Percentiles rank a stretch among this genome's conserved stretches.
These are phyloP conservation scores for Lasioglossum leucozonium DNA, from an alignment of 2,888 invertebrate species.

Conservation along the genomic window DNA sequence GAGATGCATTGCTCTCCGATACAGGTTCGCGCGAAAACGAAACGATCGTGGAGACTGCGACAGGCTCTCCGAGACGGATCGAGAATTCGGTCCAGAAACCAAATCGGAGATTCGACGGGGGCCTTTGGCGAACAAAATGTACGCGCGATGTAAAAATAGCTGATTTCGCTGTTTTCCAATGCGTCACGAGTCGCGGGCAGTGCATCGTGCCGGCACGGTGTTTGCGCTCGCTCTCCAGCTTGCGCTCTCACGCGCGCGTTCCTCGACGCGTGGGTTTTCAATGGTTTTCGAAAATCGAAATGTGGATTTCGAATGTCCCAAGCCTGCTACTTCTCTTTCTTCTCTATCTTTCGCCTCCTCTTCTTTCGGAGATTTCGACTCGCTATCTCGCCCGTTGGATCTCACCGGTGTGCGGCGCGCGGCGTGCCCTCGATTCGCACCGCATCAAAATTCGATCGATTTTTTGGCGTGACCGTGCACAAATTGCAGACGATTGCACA, in stretches of 20 bases:
- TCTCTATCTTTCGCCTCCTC: not conserved
- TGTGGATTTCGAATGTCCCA: conserved; percentile 61
- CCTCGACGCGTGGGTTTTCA: conserved; percentile 53
- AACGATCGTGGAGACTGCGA: not conserved
- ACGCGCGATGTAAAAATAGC: conserved; percentile 35
- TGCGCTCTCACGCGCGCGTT: conserved; percentile 9
- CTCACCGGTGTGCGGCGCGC: not conserved
- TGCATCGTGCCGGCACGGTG: conserved; percentile 47
- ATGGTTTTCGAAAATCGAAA: conserved; percentile 65
- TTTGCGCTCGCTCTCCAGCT: conserved; percentile 29
- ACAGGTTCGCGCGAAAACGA: not conserved
- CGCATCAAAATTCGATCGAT: conserved; percentile 66
- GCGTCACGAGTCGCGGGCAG: conserved; percentile 7
- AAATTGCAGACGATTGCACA: conserved; percentile 53
- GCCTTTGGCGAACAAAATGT: not conserved
- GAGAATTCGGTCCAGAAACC: not conserved
- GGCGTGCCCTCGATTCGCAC: conserved; percentile 54
- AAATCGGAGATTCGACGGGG: not conserved
- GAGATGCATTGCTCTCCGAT: not conserved
- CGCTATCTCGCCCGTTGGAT: conserved; percentile 42
- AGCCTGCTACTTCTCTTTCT: not conserved
- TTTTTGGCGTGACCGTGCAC: conserved; percentile 54
- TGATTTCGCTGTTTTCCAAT: conserved; percentile 50
- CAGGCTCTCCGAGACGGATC: not conserved
- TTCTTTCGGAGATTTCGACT: not conserved